Evolutionary conservation across 2,888 invertebrate genomes (phyloP), one percentile per base, ranked within the genome.

Genomic region (Lithophane semibrunnea): DNA sequence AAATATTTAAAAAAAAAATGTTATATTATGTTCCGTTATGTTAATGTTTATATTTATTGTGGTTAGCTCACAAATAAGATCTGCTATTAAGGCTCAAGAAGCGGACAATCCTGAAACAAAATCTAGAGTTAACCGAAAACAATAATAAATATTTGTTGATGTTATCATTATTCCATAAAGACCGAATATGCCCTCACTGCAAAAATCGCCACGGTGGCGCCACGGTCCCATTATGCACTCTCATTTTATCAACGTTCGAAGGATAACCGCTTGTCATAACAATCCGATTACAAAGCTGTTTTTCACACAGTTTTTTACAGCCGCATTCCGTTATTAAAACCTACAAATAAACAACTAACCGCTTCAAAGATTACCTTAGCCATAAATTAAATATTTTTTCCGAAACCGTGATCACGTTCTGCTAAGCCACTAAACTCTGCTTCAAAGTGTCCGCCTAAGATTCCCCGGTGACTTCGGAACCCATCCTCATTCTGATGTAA

Each of bases 401-500:
- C 49, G 16, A 56, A 60, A 64, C 56, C 42, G 13, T 5, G 42
- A 75, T 58, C 69, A 61, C 24, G n/a, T 73, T 68, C 52, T 52
- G 37, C 9, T 75, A 63, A 69, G 56, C 72, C 73, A 56, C 13
- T 58, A 68, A 60, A 75, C 47, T 12, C 42, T n/a, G 37, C 61
- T 71, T 81, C 77, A 81, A 85, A 86, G 76, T 18, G 47, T 13
- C 12, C 24, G 52, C 47, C 12, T 5, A 18, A 52, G 58, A 74
- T 58, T 68, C 24, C 47, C 69, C 83, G 84, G 86, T 75, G 68
- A 18, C 60, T 84, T 81, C 12, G 67, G 42, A 29, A 29, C 88
- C 77, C 70, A 42, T 49, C 69, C 54, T 42, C 29, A 3, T 61
- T 85, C 85, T 90, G 89, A 89, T 87, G 88, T 80, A 90, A 91